Conservation (phyloP, 2,888 invertebrate genomes). For the Tillus elongatus region DNA sequence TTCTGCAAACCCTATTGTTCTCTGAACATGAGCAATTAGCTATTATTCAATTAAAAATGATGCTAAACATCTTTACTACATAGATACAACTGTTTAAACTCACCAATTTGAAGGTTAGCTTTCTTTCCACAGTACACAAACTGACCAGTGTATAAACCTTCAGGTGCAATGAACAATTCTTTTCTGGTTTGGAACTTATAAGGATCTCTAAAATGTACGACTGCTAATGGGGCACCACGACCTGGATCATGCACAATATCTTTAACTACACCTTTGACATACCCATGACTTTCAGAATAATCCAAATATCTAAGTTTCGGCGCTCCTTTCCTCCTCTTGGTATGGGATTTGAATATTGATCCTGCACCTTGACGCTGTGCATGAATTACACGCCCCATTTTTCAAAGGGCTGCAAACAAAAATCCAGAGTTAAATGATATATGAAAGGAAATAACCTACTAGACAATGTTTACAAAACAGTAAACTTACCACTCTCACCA, state of each 20-base stretch:
- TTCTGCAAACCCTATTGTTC: too few species aligned
- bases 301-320: conserved; percentile 93
- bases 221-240: too few species aligned
- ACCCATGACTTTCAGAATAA: conserved; percentile 97
- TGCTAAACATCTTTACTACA: too few species aligned
- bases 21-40: too few species aligned
- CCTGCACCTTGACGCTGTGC: conserved; percentile 99
- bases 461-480: too few species aligned
- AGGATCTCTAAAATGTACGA: conserved; percentile 96
- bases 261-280: conserved; percentile 97
- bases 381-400: conserved; percentile 99
- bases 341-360: conserved; percentile 96
- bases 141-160: conserved; percentile 98
- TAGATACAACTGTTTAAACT: too few species aligned
- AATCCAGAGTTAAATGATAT: too few species aligned
- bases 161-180: too few species aligned
- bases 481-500: too few species aligned
- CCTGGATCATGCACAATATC: conserved; percentile 98
- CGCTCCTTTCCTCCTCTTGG: conserved; percentile 97
- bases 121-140: conserved; percentile 98
- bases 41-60: too few species aligned
- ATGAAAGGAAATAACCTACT: too few species aligned
- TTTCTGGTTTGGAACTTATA: conserved; percentile 95
- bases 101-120: conserved; percentile 69
- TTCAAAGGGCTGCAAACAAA: too few species aligned